A percentile compares a stretch with the other conserved stretches of the same genome.
Conservation (phyloP, 2,888 invertebrate genomes). For the Epirrhoe tristata region DNA sequence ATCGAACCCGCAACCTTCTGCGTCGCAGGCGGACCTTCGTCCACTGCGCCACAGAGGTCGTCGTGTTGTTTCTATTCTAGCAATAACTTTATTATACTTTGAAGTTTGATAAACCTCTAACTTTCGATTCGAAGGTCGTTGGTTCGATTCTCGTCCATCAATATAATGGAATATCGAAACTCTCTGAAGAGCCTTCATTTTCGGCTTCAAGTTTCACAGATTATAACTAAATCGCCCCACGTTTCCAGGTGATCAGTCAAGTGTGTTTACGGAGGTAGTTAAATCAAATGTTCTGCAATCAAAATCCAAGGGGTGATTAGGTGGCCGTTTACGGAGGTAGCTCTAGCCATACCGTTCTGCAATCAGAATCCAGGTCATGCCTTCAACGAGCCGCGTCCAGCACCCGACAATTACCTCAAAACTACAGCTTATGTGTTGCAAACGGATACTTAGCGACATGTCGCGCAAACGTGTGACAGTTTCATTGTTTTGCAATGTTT, state of each 20-base stretch:
- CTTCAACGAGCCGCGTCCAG: constrained; percentile 35
- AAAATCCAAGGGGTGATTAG: constrained; percentile 7
- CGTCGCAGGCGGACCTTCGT: no score
- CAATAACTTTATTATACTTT: no score
- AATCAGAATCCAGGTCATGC: constrained; percentile 30
- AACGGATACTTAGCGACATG: constrained; percentile 34
- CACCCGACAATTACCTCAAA: constrained; percentile 39
- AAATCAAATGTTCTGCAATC: neutral
- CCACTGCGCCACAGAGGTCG: no score
- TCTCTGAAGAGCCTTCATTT: no score
- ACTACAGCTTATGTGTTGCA: constrained; percentile 35
- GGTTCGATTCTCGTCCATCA: no score
- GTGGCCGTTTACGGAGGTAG: constrained; percentile 15
- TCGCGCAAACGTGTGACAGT: constrained; percentile 42
- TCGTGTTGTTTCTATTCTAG: no score
- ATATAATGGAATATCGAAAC: no score
- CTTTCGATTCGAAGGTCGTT: no score
- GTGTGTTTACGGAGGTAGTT: no score
- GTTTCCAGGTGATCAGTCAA: neutral
- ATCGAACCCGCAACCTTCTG: no score
- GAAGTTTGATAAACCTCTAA: no score
- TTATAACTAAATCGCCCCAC: neutral
- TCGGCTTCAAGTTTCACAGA: no score
- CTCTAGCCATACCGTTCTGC: constrained; percentile 23
- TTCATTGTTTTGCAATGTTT: constrained; percentile 42